Base-by-base conservation (phyloP, 2,888 invertebrate species). In the Mythimna pallens region DNA sequence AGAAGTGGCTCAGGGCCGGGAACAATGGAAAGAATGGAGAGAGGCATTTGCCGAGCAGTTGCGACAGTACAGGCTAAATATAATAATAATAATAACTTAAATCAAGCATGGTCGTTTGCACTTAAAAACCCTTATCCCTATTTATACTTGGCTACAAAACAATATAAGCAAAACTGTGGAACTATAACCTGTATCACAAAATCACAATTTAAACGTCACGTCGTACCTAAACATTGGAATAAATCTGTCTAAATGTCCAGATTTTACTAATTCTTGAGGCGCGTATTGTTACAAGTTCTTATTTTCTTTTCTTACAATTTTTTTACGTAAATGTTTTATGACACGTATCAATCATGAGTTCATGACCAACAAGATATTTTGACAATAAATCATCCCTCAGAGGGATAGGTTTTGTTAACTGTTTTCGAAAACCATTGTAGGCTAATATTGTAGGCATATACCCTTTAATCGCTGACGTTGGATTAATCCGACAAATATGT, bases 301-400 rank as follows among this genome's bases (percentile, higher is more conserved):
- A 5, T 20, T 17, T 47, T 47, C 1, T 20, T 34, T 5, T 4
- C 36, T 36, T 43, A 22, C 5, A 12, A 5, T 22, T 34, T 34
- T 20, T 34, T 65, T 20, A 17, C 5, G 3, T 1, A 52, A 40
- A 30, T 69, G 12, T 55, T 50, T 50, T n/a, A 17, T 36, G 3
- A 20, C 7, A 55, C 9, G 1, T 10, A 5, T 3, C 3, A 25
- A 9, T 22, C 8, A n/a, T 34, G 14, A 43, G 30, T 30, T 43
- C 71, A 70, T 59, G 47, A n/a, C 58, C 70, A 78, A 70, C 36
- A 59, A 20, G 75, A 70, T 58, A 50, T 22, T 30, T 22, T 76
- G 77, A 9, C 43, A 59, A 36, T 40, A 7, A 7, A 47, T 20
- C 4, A 25, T 20, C 14, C 55, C 25, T 55, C 25, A 4, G 0